Evolutionary conservation across 2,888 invertebrate species (phyloP), one percentile per base, ranked within the genome.

Genomic region (Drosophila limbata): DNA sequence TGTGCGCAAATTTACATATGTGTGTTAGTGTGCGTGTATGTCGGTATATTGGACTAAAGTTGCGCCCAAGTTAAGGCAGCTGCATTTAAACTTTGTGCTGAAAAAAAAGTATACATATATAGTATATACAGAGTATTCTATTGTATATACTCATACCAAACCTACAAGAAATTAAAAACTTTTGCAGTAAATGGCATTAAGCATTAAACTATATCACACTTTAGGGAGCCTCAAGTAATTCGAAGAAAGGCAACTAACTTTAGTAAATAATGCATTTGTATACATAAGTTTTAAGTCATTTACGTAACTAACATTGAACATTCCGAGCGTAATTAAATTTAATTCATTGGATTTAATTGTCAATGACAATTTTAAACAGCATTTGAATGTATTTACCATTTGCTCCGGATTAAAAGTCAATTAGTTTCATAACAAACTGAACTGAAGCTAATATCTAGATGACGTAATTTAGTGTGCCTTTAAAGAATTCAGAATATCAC

Each of bases 71-170:
- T 86, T 84, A 86, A 79, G 70, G 74, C 83, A 86, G 85, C 83
- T 87, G 85, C 85, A 88, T 75, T 83, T 81, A 64, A 86, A 85
- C 72, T 85, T 85, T 87, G 50, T 68, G 71, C 70, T 50, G 56
- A 40, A 60, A 19, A 19, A 55, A 37, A 57, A 55, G 9, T 35
- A 19, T 21, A n/a, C n/a, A n/a, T n/a, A n/a, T 44, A n/a, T 33
- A 19, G 17, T 21, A 50, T 50, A 37, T 44, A 59, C 25, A 25
- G n/a, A 28, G 13, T 19, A 37, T 21, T 28, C 21, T 25, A 45
- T 35, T 28, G 17, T 47, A 47, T 28, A 15, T 15, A 31, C 37
- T 44, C 37, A 25, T 15, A 45, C 31, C 19, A 42, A 55, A 47
- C 52, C 56, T 69, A 55, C 57, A 77, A 74, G 74, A 84, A 82